Percentiles rank a stretch among this genome's conserved stretches.
Evolutionary conservation across 2,888 invertebrate genomes (phyloP).

Genomic region (Aradus depressus): DNA sequence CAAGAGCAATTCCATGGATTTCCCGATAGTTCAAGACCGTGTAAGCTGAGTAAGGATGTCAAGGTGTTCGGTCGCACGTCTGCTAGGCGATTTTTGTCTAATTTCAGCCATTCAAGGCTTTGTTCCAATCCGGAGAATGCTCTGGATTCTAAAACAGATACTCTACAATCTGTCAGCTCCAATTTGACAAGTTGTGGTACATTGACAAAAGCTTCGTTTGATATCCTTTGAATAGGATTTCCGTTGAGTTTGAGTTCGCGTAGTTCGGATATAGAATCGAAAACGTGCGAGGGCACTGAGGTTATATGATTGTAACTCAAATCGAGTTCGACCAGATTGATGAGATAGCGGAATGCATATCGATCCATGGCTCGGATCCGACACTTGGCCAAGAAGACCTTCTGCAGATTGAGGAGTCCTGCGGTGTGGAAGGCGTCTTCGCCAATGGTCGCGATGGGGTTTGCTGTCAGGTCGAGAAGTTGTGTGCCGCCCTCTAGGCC

Average conservation of each 20-base stretch:
- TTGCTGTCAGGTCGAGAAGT: constrained; percentile 64
- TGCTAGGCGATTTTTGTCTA: constrained; percentile 61
- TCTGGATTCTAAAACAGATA: constrained; percentile 53
- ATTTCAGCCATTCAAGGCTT: constrained; percentile 61
- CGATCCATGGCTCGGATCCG: constrained; percentile 55
- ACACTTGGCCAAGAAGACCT: constrained; percentile 62
- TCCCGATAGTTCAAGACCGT: constrained; percentile 62
- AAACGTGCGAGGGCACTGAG: constrained; percentile 58
- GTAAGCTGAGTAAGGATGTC: constrained; percentile 54
- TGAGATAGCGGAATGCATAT: constrained; percentile 63
- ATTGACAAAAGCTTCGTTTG: constrained; percentile 54
- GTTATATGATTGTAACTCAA: constrained; percentile 59
- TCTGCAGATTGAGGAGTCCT: constrained; percentile 68
- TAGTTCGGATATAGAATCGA: constrained; percentile 60
- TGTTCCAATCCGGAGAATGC: constrained; percentile 62
- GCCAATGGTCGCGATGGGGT: constrained; percentile 53
- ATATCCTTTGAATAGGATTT: constrained; percentile 60
- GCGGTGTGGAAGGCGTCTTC: constrained; percentile 63
- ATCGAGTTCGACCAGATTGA: constrained; percentile 71
- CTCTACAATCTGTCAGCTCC: constrained; percentile 61
- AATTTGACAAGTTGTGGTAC: constrained; percentile 58
- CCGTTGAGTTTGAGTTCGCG: constrained; percentile 61
- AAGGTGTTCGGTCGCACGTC: constrained; percentile 55
- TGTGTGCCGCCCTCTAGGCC: constrained; percentile 68
- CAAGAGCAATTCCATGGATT: constrained; percentile 81